Percentiles rank a stretch among this genome's conserved stretches.
Evolutionary conservation across 2,888 invertebrate genomes (phyloP).

Genomic region (Thymelicus acteon): DNA sequence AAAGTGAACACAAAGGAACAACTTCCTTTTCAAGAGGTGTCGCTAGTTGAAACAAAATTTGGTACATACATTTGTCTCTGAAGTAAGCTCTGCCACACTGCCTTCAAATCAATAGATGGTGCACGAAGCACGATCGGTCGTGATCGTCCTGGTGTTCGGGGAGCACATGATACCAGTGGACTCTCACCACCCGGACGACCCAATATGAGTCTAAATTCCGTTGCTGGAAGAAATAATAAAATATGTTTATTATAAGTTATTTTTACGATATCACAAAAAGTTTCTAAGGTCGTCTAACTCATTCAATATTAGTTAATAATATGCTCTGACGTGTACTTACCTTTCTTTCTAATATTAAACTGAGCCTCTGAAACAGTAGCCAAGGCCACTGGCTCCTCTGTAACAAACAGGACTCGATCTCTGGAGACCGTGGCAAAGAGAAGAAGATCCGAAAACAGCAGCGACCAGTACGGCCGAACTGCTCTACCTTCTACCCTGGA

Average conservation of each 20-base stretch:
- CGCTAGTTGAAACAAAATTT: neutral
- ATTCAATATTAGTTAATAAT: too few relatives aligned
- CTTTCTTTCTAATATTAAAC: slow-evolving; percentile 94
- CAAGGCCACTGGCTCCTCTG: slow-evolving; percentile 93
- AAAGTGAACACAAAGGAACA: neutral
- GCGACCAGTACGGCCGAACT: slow-evolving; percentile 93
- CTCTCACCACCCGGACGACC: slow-evolving; percentile 89
- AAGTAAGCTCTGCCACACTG: slow-evolving; percentile 95
- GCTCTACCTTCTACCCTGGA: slow-evolving; percentile 93
- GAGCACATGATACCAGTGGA: slow-evolving; percentile 90
- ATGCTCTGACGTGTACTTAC: slow-evolving; percentile 62
- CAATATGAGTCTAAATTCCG: slow-evolving; percentile 92
- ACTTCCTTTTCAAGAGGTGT: neutral
- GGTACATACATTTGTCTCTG: slow-evolving; percentile 93
- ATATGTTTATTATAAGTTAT: neutral
- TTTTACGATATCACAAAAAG: too few relatives aligned
- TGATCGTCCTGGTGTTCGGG: slow-evolving; percentile 88
- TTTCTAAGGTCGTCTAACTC: too few relatives aligned
- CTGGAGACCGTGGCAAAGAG: slow-evolving; percentile 94
- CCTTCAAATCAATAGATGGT: slow-evolving; percentile 93
- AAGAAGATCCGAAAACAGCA: slow-evolving; percentile 93
- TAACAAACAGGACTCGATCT: slow-evolving; percentile 94
- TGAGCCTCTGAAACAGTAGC: slow-evolving; percentile 92
- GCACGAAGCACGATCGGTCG: slow-evolving; percentile 91
- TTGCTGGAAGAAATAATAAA: slow-evolving; percentile 80